phyloP scores from a whole-genome alignment of 2,888 invertebrate species.

The Idaea aversata region DNA sequence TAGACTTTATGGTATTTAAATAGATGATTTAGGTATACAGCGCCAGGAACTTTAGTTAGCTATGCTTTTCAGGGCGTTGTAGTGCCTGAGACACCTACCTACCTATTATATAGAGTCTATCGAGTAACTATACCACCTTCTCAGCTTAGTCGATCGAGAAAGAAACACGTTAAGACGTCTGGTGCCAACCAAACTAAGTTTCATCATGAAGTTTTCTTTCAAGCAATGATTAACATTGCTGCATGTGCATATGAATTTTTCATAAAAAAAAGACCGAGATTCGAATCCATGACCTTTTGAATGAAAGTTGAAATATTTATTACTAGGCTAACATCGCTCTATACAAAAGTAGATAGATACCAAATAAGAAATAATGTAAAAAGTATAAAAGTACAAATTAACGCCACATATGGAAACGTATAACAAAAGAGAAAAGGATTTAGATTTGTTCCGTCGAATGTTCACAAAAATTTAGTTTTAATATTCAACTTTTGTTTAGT shows the following conservation, averaged over 20 bases:
- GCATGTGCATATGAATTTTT: not conserved
- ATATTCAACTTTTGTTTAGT: slow-evolving; percentile 9
- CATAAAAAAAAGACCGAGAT: not conserved
- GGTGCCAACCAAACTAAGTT: not conserved
- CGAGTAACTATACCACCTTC: no score
- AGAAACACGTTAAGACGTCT: not conserved
- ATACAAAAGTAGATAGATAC: not conserved
- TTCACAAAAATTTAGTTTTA: slow-evolving; percentile 45
- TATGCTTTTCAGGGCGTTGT: no score
- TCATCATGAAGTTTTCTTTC: not conserved
- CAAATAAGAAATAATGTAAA: not conserved
- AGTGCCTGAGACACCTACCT: no score
- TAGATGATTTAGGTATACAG: no score
- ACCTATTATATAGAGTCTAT: no score
- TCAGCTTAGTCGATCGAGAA: no score
- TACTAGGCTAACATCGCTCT: not conserved
- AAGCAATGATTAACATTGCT: not conserved
- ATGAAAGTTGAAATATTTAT: no score
- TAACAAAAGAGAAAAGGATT: slow-evolving; percentile 43
- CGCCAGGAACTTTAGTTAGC: no score
- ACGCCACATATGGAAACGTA: slow-evolving; percentile 42
- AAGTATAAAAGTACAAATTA: slow-evolving; percentile 39
- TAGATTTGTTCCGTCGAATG: slow-evolving; percentile 45
- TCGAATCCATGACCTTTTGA: not conserved
- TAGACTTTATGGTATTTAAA: no score